Evolutionary conservation across 2,113 vertebrate species (phyloP), one percentile per base, ranked within the genome.

Genomic region (Trogon surrucura): DNA sequence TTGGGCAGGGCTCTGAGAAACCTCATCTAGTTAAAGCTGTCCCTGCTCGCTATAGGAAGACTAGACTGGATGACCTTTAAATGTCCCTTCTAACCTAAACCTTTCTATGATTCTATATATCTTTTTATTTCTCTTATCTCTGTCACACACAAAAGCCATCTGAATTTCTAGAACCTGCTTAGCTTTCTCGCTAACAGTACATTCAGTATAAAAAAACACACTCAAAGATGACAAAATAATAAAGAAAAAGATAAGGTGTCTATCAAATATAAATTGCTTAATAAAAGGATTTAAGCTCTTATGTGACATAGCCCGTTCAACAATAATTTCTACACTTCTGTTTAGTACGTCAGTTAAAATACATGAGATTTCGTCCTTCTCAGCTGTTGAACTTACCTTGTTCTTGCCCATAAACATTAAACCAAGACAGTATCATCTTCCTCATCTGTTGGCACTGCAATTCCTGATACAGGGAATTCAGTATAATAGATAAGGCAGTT

Each of bases 231-330:
- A 32, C 4, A 27, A 44, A 70, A 51, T 2, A 18, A 29, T n/a
- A 65, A 44, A 41, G 34, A n/a, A 41, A 16, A 11, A 5, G 0
- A 36, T 7, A 82, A 50, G 2, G 1, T 53, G 6, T 62, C 10
- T 73, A 45, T 61, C 15, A 66, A 61, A 61, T 79, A 62, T n/a
- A 47, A 58, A 47, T 38, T 82, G 5, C 4, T 48, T 5, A 75
- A 45, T 62, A 60, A 79, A 86, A 69, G 65, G 4, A 1, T 48
- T 36, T n/a, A 48, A 16, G 4, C 0, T 58, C 11, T 71, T 60
- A 75, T 38, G 6, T 65, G 19, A 5, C 47, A 50, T 14, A 57
- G 6, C 2, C 32, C 9, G 9, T 74, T 71, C 25, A 80, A 57
- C 6, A 69, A 51, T 16, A 0, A 58, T 69, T 88, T 72, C 20